Evolutionary conservation across 2,888 invertebrate genomes (phyloP).

Genomic region (Lasioglossum morio): DNA sequence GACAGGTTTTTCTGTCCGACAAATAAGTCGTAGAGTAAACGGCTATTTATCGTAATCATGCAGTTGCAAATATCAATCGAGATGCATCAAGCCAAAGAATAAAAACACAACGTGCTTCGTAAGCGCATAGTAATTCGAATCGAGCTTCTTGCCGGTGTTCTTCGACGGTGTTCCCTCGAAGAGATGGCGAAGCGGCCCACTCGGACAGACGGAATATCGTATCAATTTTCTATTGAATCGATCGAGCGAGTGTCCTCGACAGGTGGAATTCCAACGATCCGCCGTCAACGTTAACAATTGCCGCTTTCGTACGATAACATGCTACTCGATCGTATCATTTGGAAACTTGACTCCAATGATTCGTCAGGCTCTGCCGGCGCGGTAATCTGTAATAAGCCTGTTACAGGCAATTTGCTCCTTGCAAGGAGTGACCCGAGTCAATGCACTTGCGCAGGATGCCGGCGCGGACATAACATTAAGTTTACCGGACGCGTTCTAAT

Average conservation of each 20-base stretch:
- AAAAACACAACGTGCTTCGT: constrained; percentile 22
- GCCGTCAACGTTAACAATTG: neutral
- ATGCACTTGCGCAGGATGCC: neutral
- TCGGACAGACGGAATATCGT: neutral
- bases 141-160: neutral
- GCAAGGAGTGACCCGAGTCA: neutral
- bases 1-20: neutral
- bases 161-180: neutral
- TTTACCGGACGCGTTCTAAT: neutral
- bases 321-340: neutral
- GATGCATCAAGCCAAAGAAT: neutral
- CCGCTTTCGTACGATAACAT: neutral
- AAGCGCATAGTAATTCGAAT: neutral
- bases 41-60: neutral
- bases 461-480: neutral
- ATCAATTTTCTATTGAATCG: neutral
- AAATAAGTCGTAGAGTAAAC: neutral
- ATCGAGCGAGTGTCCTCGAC: neutral
- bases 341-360: neutral
- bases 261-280: neutral
- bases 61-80: neutral
- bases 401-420: neutral
- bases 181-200: neutral
- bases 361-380: neutral
- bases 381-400: neutral